phyloP scores from a whole-genome alignment of 2,888 invertebrate species.

The Watsonalla binaria region DNA sequence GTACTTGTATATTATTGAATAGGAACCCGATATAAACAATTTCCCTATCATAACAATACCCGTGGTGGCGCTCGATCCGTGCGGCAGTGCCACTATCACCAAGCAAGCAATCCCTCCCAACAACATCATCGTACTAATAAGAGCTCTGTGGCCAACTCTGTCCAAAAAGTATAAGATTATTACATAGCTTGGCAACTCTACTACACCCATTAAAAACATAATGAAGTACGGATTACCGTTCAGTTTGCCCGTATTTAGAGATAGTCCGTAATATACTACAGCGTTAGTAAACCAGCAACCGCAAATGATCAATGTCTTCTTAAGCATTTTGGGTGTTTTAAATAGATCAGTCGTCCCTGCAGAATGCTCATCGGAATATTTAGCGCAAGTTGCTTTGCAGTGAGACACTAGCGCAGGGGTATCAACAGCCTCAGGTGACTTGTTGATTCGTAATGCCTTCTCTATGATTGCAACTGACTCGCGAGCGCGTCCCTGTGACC shows the following conservation, averaged over 20 bases:
- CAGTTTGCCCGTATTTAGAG: conserved; percentile 87
- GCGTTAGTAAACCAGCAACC: conserved; percentile 93
- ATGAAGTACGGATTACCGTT: conserved; percentile 89
- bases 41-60: conserved; percentile 88
- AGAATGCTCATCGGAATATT: conserved; percentile 65
- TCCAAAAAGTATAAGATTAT: conserved; percentile 87
- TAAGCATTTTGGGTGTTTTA: conserved; percentile 86
- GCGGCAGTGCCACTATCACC: conserved; percentile 83
- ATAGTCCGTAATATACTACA: conserved; percentile 90
- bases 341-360: conserved; percentile 86
- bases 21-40: conserved; percentile 90
- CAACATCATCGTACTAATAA: conserved; percentile 88
- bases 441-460: conserved; percentile 85
- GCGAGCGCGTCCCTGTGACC: conserved; percentile 87
- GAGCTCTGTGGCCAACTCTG: conserved; percentile 84
- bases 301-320: conserved; percentile 88
- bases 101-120: conserved; percentile 88
- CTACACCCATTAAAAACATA: conserved; percentile 86
- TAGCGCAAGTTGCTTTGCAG: conserved; percentile 73
- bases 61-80: conserved; percentile 80
- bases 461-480: conserved; percentile 87
- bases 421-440: conserved; percentile 80
- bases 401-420: conserved; percentile 81
- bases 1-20: conserved; percentile 91
- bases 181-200: conserved; percentile 89